Evolutionary conservation across 2,888 invertebrate species (phyloP), one percentile per base, ranked within the genome.

Genomic region (Siphlonurus alternatus): DNA sequence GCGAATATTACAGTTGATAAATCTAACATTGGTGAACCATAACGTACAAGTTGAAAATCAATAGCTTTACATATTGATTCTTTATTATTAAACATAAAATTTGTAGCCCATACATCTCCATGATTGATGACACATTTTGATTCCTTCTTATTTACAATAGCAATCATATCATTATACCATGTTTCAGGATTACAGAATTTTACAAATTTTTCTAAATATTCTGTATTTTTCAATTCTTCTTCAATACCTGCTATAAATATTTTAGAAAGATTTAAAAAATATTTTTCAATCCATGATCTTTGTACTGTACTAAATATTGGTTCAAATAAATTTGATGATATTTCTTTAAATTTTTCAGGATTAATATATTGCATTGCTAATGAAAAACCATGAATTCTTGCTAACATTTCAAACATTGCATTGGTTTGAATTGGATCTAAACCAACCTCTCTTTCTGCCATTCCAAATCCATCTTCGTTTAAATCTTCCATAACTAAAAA

Each of bases 21-120:
- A 59, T 71, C 71, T 0, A 68, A 25, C 0, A 63, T n/a, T 18
- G 68, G 61, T 1, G 69, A 68, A 0, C 54, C 51, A 2, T 54
- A 61, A 10, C 69, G 62, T 1, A 68, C 38, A 1, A 70, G 23
- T 63, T 71, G 71, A 53, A 67, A 71, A 56, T 71, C 71, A 1
- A 71, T 25, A 53, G 70, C 63, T 1, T 62, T 61, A 2, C 68
- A 68, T 23, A 66, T 65, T 15, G 62, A 63, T 15, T 60, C 54
- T 24, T n/a, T 20, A 23, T 56, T 56, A 24, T 65, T 65, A 65
- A 66, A 67, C 53, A 67, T 59, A n/a, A 60, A 23, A 56, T 67
- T 67, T 61, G 64, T 65, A 19, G 62, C 62, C 67, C 66, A 66
- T 25, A 62, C 63, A 53, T 67, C 67, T 1, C 67, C 67, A 25